Percentiles rank a stretch among this genome's conserved stretches.
Evolutionary conservation across 2,888 invertebrate genomes (phyloP).

Genomic region (Phalera bucephala): DNA sequence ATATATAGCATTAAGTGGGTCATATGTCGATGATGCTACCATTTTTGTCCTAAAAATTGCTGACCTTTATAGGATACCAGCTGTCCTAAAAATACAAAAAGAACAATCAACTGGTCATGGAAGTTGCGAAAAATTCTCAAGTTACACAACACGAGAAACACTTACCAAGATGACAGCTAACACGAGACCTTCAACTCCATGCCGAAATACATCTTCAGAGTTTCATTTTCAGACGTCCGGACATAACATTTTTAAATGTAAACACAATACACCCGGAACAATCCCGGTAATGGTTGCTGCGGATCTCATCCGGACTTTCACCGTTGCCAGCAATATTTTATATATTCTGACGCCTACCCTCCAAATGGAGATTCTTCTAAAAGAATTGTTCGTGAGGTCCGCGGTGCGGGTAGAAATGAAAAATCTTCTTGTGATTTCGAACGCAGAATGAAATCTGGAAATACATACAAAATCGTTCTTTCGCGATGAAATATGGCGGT

Average conservation of each 20-base stretch:
- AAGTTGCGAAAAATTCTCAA: no score
- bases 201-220: not conserved
- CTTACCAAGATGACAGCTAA: no score
- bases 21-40: no score
- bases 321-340: constrained; percentile 36
- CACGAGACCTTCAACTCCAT: not conserved
- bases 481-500: constrained; percentile 26
- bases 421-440: constrained; percentile 27
- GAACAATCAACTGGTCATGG: no score
- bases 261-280: constrained; percentile 35
- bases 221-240: constrained; percentile 8
- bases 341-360: constrained; percentile 38
- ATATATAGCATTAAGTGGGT: no score
- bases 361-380: constrained; percentile 41
- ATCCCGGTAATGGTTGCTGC: constrained; percentile 40
- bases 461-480: constrained; percentile 26
- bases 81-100: no score
- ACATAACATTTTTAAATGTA: constrained; percentile 30
- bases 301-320: constrained; percentile 37
- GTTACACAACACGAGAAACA: no score
- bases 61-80: no score
- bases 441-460: constrained; percentile 26
- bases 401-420: constrained; percentile 29
- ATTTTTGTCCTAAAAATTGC: no score
- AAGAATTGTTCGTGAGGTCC: constrained; percentile 28